A percentile compares a stretch with the other conserved stretches of the same genome.
phyloP scores from a whole-genome alignment of 2,888 invertebrate species.

The Pemphredon lugubris region DNA sequence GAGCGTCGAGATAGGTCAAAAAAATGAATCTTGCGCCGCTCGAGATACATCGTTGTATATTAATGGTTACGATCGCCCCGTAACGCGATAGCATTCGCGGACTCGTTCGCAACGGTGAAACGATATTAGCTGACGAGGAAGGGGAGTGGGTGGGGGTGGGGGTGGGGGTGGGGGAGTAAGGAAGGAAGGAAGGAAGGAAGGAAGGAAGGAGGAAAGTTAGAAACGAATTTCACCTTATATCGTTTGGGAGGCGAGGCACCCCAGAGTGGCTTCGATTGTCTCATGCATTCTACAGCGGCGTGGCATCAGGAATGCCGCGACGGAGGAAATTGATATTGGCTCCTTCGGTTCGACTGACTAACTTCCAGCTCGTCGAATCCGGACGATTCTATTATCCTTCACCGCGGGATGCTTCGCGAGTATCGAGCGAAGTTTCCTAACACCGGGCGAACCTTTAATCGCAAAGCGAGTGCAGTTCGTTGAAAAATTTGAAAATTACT shows the following conservation, averaged over 20 bases:
- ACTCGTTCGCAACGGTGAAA: too few relatives aligned
- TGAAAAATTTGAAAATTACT: conserved; percentile 6
- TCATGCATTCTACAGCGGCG: conserved; percentile 63
- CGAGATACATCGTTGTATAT: too few relatives aligned
- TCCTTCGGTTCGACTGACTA: conserved; percentile 60
- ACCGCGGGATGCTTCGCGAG: conserved; percentile 35
- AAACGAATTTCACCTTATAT: conserved; percentile 52
- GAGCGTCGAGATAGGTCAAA: too few relatives aligned
- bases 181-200: neutral
- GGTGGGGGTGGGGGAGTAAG: too few relatives aligned
- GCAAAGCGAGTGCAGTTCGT: neutral
- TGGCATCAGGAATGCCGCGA: conserved; percentile 54
- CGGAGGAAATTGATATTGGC: conserved; percentile 67
- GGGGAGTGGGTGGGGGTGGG: too few relatives aligned
- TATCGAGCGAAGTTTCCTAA: conserved; percentile 43
- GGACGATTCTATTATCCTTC: conserved; percentile 55
- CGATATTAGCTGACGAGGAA: too few relatives aligned
- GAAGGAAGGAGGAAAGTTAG: conserved; percentile 52
- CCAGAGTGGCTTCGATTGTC: conserved; percentile 55
- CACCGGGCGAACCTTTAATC: conserved; percentile 40
- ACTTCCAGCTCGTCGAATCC: conserved; percentile 61
- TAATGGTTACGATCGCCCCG: too few relatives aligned
- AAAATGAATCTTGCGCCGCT: too few relatives aligned
- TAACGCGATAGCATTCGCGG: too few relatives aligned
- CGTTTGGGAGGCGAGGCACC: conserved; percentile 41